Evolutionary conservation across 2,888 invertebrate genomes (phyloP).

Genomic region (Caenorhabditis sp.): DNA sequence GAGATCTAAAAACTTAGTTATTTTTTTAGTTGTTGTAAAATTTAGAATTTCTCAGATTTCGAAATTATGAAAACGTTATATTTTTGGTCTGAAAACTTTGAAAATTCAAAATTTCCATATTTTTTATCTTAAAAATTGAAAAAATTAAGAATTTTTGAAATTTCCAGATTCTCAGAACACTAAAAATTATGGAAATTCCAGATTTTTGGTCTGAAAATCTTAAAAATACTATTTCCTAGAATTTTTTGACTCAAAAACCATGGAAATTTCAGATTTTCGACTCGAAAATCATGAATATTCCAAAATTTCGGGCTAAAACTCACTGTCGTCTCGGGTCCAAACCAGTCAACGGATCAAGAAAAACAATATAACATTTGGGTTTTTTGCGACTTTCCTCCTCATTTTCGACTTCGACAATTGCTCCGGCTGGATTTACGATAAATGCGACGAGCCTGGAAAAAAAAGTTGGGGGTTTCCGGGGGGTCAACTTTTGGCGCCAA

Average conservation of each 20-base stretch:
- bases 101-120: too few species aligned
- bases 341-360: slow-evolving; percentile 29
- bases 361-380: slow-evolving; percentile 23
- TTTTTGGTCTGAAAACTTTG: too few species aligned
- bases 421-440: slow-evolving; percentile 86
- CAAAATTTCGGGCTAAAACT: not conserved
- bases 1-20: too few species aligned
- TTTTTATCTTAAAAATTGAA: too few species aligned
- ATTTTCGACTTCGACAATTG: slow-evolving; percentile 79
- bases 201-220: not conserved
- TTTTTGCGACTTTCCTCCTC: slow-evolving; percentile 73
- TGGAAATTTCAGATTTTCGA: too few species aligned
- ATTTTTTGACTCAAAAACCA: too few species aligned
- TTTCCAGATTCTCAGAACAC: not conserved
- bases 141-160: too few species aligned
- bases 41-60: too few species aligned
- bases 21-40: too few species aligned
- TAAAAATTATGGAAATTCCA: not conserved
- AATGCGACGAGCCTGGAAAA: slow-evolving; percentile 79
- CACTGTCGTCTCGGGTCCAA: slow-evolving; percentile 13
- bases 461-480: too few species aligned
- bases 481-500: too few species aligned
- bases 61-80: too few species aligned
- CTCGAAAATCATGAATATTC: not conserved
- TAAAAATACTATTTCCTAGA: not conserved